phyloP scores from a whole-genome alignment of 2,888 invertebrate species.

The Sycophila texana region DNA sequence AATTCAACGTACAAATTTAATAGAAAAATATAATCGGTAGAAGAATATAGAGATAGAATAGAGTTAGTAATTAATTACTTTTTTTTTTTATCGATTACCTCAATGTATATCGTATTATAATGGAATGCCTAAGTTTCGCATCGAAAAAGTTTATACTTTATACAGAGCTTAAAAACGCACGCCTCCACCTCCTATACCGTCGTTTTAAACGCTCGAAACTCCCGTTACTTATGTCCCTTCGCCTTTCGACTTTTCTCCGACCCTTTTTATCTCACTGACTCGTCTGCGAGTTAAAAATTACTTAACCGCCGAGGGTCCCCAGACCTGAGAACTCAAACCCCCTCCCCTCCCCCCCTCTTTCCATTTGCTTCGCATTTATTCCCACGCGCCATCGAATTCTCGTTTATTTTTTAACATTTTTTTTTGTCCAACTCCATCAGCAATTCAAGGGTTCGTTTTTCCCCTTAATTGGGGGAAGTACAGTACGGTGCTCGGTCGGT shows the following conservation, averaged over 20 bases:
- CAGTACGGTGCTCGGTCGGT: no score
- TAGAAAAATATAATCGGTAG: conserved; percentile 76
- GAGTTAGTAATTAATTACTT: conserved; percentile 72
- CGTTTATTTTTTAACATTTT: neutral
- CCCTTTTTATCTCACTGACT: neutral
- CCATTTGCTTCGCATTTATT: neutral
- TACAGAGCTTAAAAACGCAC: conserved; percentile 24
- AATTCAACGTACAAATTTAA: conserved; percentile 76
- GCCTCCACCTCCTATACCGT: conserved; percentile 23
- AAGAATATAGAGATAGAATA: conserved; percentile 75
- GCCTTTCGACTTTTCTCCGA: neutral
- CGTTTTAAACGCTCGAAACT: conserved; percentile 20
- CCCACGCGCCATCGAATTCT: no score
- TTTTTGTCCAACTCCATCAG: neutral
- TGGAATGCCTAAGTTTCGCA: conserved; percentile 65
- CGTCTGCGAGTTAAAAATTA: conserved; percentile 4
- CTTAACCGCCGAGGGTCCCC: neutral
- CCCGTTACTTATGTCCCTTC: neutral
- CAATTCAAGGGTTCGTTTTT: neutral
- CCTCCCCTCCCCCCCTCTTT: neutral
- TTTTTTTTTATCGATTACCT: conserved; percentile 62
- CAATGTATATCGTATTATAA: conserved; percentile 62
- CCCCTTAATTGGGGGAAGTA: neutral
- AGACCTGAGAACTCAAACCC: neutral
- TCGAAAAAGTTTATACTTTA: conserved; percentile 58